These are phyloP conservation scores for Mormyrus proboscirostris DNA, from an alignment of 2,797 vertebrate genomes.

Conservation along the genomic window DNA sequence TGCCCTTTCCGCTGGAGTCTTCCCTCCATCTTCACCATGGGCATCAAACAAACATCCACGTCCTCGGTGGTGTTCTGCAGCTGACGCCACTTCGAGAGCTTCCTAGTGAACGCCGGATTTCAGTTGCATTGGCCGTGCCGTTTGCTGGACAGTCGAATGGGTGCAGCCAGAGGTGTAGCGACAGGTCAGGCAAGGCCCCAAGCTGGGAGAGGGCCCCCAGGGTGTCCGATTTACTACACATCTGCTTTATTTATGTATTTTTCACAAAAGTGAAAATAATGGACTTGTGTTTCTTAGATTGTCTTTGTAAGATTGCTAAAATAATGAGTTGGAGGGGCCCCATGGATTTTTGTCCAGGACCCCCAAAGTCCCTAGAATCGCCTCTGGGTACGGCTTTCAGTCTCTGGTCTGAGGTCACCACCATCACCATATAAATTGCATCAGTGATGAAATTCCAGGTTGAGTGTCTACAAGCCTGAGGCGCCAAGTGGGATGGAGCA, in stretches of 20 bases:
- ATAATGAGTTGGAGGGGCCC: not conserved
- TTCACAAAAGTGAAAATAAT: not conserved
- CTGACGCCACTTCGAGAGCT: too few relatives aligned
- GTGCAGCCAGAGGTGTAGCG: not conserved
- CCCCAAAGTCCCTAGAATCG: not conserved
- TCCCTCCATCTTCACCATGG: constrained; percentile 12
- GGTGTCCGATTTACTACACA: not conserved
- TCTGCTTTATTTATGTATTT: not conserved
- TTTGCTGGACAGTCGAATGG: not conserved
- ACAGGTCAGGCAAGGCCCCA: not conserved
- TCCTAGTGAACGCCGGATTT: not conserved
- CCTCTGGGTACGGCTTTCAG: not conserved
- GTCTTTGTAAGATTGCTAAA: not conserved
- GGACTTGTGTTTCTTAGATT: not conserved
- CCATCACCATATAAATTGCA: not conserved
- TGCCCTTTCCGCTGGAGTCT: constrained; percentile 36
- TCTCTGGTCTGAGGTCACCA: not conserved
- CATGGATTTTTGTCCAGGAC: not conserved
- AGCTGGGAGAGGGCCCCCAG: not conserved
- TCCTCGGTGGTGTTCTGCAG: not conserved
- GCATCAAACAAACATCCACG: not conserved
- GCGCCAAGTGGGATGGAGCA: not conserved
- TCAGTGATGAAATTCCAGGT: not conserved
- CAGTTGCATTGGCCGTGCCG: not conserved
- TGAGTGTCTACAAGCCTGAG: not conserved